Percentiles rank a stretch among this genome's conserved stretches.
These are phyloP conservation scores for Stigmatopora nigra DNA, from an alignment of 2,113 vertebrate species.

Conservation along the genomic window DNA sequence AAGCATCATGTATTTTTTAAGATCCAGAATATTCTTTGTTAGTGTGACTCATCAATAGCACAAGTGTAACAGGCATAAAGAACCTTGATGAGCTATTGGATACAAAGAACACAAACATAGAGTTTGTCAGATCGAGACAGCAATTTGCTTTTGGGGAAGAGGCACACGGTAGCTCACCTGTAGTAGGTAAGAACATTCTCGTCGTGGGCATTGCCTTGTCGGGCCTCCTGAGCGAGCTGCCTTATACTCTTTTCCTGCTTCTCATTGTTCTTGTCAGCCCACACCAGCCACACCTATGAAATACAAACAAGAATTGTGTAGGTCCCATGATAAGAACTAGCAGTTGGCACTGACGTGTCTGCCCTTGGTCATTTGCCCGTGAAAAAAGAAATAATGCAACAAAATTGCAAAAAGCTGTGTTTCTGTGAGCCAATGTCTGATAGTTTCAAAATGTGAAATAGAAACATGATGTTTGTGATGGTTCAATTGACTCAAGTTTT, in stretches of 20 bases:
- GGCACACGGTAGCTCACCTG: slow-evolving; percentile 65
- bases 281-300: slow-evolving; percentile 86
- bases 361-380: not conserved
- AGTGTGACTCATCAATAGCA: too few relatives aligned
- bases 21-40: not conserved
- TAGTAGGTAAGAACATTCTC: slow-evolving; percentile 95
- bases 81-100: not conserved
- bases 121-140: not conserved
- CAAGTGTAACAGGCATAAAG: not conserved
- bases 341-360: not conserved
- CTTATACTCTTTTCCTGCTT: slow-evolving; percentile 87
- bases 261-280: slow-evolving; percentile 84
- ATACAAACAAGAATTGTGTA: not conserved
- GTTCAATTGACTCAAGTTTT: too few relatives aligned
- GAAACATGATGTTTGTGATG: too few relatives aligned
- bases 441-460: too few relatives aligned
- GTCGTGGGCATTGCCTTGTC: slow-evolving; percentile 87
- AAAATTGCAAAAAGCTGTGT: too few relatives aligned
- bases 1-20: too few relatives aligned
- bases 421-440: too few relatives aligned
- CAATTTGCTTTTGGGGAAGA: not conserved
- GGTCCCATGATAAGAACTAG: not conserved
- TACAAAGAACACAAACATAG: too few relatives aligned
- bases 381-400: too few relatives aligned
- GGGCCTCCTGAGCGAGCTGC: slow-evolving; percentile 87